Evolutionary conservation across 2,888 invertebrate genomes (phyloP).

Genomic region (Carabus problematicus): DNA sequence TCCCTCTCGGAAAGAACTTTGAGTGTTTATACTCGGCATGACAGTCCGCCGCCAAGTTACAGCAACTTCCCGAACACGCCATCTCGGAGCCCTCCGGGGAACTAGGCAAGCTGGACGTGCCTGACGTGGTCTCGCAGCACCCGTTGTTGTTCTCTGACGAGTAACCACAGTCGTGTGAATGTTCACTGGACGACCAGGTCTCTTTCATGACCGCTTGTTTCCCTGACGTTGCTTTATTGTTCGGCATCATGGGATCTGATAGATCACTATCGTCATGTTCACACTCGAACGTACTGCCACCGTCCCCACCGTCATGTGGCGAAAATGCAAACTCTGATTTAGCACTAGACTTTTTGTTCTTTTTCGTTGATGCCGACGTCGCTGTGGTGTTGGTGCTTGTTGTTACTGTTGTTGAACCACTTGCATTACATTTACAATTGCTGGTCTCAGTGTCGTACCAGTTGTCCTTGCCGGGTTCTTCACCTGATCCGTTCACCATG

Average conservation of each 20-base stretch:
- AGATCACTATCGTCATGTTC: constrained; percentile 43
- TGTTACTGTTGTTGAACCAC: too few relatives aligned
- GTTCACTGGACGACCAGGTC: constrained; percentile 70
- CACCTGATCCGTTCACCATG: constrained; percentile 26
- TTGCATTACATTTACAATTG: constrained; percentile 28
- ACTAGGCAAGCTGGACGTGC: constrained; percentile 80
- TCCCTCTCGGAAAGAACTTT: constrained; percentile 57
- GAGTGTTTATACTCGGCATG: constrained; percentile 52
- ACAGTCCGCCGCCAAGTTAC: constrained; percentile 71
- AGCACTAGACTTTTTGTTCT: constrained; percentile 19
- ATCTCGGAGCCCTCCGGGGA: constrained; percentile 91
- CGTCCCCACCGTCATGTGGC: too few relatives aligned
- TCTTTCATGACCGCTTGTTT: constrained; percentile 57
- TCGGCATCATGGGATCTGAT: constrained; percentile 20
- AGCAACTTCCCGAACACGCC: constrained; percentile 87
- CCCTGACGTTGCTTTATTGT: constrained; percentile 5
- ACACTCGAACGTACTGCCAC: constrained; percentile 21
- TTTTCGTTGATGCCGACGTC: constrained; percentile 13
- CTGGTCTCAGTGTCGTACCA: constrained; percentile 26
- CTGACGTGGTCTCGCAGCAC: constrained; percentile 70
- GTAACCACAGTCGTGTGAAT: constrained; percentile 86
- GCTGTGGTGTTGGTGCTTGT: neutral
- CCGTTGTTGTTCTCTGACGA: constrained; percentile 84
- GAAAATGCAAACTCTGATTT: neutral
- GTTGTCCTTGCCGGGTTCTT: constrained; percentile 28